phyloP scores from a whole-genome alignment of 2,113 vertebrate species.

The Thamnaconus septentrionalis region DNA sequence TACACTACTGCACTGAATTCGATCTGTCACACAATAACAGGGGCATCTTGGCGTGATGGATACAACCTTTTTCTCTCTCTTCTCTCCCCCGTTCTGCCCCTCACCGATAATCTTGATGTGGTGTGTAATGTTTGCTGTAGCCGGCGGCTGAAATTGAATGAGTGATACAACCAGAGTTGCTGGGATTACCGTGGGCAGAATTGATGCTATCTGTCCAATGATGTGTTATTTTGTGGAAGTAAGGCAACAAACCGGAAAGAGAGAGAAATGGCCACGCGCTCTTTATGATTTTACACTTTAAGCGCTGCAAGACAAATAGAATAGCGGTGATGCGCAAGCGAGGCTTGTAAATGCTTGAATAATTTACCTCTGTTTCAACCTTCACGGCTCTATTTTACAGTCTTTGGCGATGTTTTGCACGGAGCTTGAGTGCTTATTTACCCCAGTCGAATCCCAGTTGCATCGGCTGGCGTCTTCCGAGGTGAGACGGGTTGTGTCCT shows the following conservation, averaged over 20 bases:
- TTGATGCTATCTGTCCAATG: conserved; percentile 75
- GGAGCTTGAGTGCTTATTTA: conserved; percentile 51
- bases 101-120: conserved; percentile 70
- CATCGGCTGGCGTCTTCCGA: conserved; percentile 48
- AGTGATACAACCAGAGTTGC: conserved; percentile 73
- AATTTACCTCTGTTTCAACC: conserved; percentile 58
- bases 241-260: conserved; percentile 70
- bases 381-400: conserved; percentile 51
- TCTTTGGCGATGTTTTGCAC: conserved; percentile 32
- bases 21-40: conserved; percentile 71
- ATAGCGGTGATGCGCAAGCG: conserved; percentile 62
- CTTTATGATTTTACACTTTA: conserved; percentile 70
- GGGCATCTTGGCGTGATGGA: conserved; percentile 71
- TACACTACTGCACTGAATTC: conserved; percentile 50
- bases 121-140: conserved; percentile 74
- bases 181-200: conserved; percentile 68
- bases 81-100: conserved; percentile 45
- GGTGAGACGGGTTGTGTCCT: conserved; percentile 62
- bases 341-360: conserved; percentile 69
- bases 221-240: conserved; percentile 76
- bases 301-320: conserved; percentile 73
- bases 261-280: conserved; percentile 65
- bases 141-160: conserved; percentile 71
- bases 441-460: conserved; percentile 33
- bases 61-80: conserved; percentile 41